Conservation (phyloP, 1,140 invertebrate genomes). For the Spodoptera litura region DNA sequence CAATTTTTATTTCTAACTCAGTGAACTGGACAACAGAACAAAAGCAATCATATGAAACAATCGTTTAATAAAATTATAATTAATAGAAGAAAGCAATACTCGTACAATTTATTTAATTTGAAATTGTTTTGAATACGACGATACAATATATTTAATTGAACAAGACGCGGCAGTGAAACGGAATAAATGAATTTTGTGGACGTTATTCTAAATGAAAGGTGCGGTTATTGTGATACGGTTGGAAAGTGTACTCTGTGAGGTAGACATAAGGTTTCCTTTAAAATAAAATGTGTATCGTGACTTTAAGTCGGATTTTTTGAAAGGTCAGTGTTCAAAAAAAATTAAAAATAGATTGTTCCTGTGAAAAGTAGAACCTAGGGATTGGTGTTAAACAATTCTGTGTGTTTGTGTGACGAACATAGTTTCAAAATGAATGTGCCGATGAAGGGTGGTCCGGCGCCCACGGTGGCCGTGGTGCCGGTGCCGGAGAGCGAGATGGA, state of each 20-base stretch:
- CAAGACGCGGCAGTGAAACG: neutral
- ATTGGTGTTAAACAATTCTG: slow-evolving; percentile 38
- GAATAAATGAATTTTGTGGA: slow-evolving; percentile 27
- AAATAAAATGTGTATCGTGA: neutral
- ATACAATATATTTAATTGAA: slow-evolving; percentile 3
- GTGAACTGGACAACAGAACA: neutral
- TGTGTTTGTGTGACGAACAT: slow-evolving; percentile 31
- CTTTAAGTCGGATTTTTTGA: neutral
- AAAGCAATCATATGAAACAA: slow-evolving; percentile 8
- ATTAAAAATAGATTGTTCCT: slow-evolving; percentile 7
- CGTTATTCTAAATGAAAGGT: slow-evolving; percentile 40
- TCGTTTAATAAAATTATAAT: slow-evolving; percentile 7
- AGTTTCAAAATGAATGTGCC: slow-evolving; percentile 75
- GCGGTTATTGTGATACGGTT: slow-evolving; percentile 37
- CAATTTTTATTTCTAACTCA: slow-evolving; percentile 31
- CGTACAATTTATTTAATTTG: neutral
- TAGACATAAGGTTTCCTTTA: slow-evolving; percentile 19
- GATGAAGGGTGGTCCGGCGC: slow-evolving; percentile 78
- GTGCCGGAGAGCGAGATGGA: slow-evolving; percentile 91
- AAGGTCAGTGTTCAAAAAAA: slow-evolving; percentile 34
- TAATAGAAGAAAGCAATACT: slow-evolving; percentile 2
- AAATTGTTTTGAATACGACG: neutral
- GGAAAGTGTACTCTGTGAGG: slow-evolving; percentile 19
- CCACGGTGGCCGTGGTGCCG: slow-evolving; percentile 85
- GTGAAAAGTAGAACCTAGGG: neutral